Evolutionary conservation across 30 jellyfish, hydroid and myxozoan genomes (phyloP).

Genomic region (Catostylus mosaicus): DNA sequence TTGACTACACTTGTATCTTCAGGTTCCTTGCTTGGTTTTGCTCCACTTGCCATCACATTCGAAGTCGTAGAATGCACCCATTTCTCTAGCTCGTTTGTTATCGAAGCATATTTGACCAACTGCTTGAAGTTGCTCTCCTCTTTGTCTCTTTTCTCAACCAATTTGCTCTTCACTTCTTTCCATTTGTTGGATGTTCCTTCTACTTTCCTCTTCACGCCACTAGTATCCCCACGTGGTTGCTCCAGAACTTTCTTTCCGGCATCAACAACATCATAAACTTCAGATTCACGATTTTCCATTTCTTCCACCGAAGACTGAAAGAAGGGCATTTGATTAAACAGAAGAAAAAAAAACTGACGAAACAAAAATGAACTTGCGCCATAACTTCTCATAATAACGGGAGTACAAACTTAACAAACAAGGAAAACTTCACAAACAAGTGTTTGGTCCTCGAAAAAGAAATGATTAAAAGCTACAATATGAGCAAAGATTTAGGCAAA

Average conservation of each 20-base stretch:
- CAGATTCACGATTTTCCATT: slow-evolving; percentile 67
- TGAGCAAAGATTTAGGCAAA: too few relatives aligned
- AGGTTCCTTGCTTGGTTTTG: slow-evolving; percentile 54
- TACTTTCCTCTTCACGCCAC: slow-evolving; percentile 45
- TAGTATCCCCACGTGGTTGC: slow-evolving; percentile 53
- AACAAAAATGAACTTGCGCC: background rate
- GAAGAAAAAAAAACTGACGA: background rate
- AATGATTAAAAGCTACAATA: too few relatives aligned
- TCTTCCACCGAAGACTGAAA: slow-evolving; percentile 57
- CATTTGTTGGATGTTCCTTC: slow-evolving; percentile 63
- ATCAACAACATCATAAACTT: slow-evolving; percentile 54
- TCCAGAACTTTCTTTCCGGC: slow-evolving; percentile 77
- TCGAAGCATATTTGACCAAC: slow-evolving; percentile 60
- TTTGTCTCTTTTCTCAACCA: slow-evolving; percentile 66
- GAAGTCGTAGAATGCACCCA: slow-evolving; percentile 80
- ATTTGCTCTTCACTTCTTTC: slow-evolving; percentile 54
- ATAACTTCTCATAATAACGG: too few relatives aligned
- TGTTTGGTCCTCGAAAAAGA: too few relatives aligned
- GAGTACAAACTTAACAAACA: too few relatives aligned
- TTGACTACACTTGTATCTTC: slow-evolving; percentile 67
- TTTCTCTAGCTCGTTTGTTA: slow-evolving; percentile 66
- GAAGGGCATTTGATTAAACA: too few relatives aligned
- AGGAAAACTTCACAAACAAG: too few relatives aligned
- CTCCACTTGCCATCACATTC: slow-evolving; percentile 41
- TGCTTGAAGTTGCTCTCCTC: slow-evolving; percentile 66